Base-by-base conservation (phyloP, 1,140 invertebrate species). In the Atta texana region DNA sequence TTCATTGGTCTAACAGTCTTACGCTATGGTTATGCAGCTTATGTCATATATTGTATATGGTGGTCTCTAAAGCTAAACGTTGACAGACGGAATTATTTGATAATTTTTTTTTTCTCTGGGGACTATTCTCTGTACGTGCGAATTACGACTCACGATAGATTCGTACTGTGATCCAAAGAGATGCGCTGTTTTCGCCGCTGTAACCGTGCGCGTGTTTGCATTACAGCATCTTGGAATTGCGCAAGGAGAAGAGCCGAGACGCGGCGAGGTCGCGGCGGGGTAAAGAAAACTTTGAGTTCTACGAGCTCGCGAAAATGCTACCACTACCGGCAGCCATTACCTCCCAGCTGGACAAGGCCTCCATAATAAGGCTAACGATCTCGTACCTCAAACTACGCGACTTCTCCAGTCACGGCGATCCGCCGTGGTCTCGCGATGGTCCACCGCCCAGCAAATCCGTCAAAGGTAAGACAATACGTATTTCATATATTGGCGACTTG, bases 221-320 rank as follows among this genome's bases (percentile, higher is more conserved):
- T 97, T 97, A 95, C 97, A 99, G 99, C 95, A 99, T 99, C 93
- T 96, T 99, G 93, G 99, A 99, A 95, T 96, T 99, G 85, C 96
- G 99, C 86, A 99, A 99, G 95, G 99, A 99, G 95, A 99, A 99
- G 95, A 99, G 98, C 64, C 96, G 99, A 92, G 99, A 99, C 95
- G 99, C 99, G 53, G 99, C 99, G 1, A 96, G 99, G 69, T 99
- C 98, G 8, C 95, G 99, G 53, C 96, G 99, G 55, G 99, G 99
- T 34, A 99, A 99, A 93, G 99, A 99, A 95, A 99, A 99, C 96
- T 99, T 98, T 94, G 99, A 99, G 95, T 99, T 99, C 96, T 99
- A 99, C 96, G 99, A 99, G 96, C 96, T 99, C 94, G 99, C 99
- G 86, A 99, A 99, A 96, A 98, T 99, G 97, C 96, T 99, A 89